These are phyloP conservation scores for Picathartes gymnocephalus DNA, from an alignment of 2,113 vertebrate genomes.

Conservation along the genomic window DNA sequence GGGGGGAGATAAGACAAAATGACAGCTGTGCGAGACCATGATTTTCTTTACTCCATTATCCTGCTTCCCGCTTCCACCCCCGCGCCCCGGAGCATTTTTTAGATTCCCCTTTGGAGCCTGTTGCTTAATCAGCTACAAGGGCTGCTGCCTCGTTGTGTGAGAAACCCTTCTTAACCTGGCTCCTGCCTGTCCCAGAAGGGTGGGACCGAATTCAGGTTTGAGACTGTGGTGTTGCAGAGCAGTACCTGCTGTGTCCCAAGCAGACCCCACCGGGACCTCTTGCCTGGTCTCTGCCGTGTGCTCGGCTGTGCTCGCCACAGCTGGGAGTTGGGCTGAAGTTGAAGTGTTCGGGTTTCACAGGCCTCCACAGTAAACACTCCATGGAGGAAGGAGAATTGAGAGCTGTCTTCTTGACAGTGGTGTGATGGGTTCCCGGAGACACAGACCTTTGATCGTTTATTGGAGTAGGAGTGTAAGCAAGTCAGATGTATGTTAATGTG, in stretches of 20 bases:
- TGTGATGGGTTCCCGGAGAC: background rate
- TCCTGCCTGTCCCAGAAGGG: conserved; percentile 13
- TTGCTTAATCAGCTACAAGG: conserved; percentile 38
- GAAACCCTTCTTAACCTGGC: conserved; percentile 10
- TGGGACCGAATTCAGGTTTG: background rate
- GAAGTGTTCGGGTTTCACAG: background rate
- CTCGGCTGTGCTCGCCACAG: fast-evolving
- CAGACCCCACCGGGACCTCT: fast-evolving
- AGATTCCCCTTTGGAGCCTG: conserved; percentile 49
- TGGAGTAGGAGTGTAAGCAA: conserved; percentile 3
- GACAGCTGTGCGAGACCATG: conserved; percentile 48
- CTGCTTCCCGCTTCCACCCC: conserved; percentile 13
- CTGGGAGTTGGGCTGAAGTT: background rate
- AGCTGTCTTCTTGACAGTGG: background rate
- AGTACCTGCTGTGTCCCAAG: background rate
- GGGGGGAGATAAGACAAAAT: conserved; percentile 32
- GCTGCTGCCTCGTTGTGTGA: background rate
- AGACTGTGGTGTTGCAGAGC: background rate
- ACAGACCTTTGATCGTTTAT: conserved; percentile 24
- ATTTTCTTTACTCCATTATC: conserved; percentile 56
- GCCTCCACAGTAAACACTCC: background rate
- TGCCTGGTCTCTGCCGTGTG: fast-evolving
- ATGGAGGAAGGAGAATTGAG: background rate
- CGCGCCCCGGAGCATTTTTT: background rate
- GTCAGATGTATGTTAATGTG: conserved; percentile 7